Percentiles rank a stretch among this genome's conserved stretches.
These are phyloP conservation scores for Scaptodrosophila lebanonensis DNA, from an alignment of 1,140 invertebrate genomes.

Conservation along the genomic window DNA sequence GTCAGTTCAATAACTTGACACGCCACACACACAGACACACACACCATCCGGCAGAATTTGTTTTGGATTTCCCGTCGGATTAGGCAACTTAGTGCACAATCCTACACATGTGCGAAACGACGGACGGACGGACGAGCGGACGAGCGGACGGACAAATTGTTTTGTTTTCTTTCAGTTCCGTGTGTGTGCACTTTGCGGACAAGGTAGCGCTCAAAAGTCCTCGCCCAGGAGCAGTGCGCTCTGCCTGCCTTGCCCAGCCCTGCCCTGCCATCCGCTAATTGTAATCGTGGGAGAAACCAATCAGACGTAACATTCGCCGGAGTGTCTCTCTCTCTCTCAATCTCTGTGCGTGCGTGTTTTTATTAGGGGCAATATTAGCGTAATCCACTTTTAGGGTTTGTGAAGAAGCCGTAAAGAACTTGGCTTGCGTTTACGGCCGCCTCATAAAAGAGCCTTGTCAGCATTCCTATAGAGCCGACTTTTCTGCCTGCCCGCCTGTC, in stretches of 20 bases:
- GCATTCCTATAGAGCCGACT: too few relatives aligned
- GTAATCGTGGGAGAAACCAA: conserved; percentile 71
- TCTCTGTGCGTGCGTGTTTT: conserved; percentile 22
- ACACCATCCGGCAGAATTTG: conserved; percentile 45
- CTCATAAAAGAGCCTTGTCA: conserved; percentile 11
- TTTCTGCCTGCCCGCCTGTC: not conserved
- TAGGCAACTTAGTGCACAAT: conserved; percentile 70
- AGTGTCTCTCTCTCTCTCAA: too few relatives aligned
- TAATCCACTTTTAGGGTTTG: conserved; percentile 57
- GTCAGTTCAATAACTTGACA: conserved; percentile 23
- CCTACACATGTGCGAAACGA: conserved; percentile 3
- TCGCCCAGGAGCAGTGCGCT: not conserved
- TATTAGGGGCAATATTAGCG: conserved; percentile 63
- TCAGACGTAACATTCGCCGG: conserved; percentile 65
- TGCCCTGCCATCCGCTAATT: conserved; percentile 44
- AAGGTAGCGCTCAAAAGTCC: conserved; percentile 13
- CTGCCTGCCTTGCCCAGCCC: not conserved
- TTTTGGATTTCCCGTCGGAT: conserved; percentile 74
- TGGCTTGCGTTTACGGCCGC: conserved; percentile 49
- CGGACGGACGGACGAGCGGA: not conserved
- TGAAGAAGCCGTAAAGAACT: conserved; percentile 53
- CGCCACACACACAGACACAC: not conserved
- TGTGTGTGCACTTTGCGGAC: conserved; percentile 19
- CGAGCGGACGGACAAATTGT: not conserved
- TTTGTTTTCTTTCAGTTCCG: conserved; percentile 47